Conservation (phyloP, 2,797 vertebrate genomes). For the Darevskia mixta region DNA sequence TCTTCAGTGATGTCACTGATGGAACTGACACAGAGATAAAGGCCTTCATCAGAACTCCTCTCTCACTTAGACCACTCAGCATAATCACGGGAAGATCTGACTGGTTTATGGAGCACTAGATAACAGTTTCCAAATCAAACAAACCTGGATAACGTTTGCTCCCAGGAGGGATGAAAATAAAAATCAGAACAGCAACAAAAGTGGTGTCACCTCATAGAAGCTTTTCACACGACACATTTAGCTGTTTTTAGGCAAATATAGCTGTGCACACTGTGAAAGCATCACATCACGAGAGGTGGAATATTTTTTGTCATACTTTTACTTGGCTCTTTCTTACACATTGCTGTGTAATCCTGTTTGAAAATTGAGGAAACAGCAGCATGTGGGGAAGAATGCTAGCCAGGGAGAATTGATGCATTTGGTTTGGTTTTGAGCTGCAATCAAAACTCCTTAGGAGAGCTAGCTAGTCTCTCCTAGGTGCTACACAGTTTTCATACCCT, state of each 20-base stretch:
- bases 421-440: not conserved
- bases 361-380: not conserved
- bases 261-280: conserved; percentile 39
- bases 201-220: conserved; percentile 9
- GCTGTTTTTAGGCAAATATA: conserved; percentile 50
- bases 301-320: not conserved
- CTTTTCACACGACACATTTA: conserved; percentile 38
- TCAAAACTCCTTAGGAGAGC: not conserved
- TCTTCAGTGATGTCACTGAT: conserved; percentile 2
- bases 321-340: not conserved
- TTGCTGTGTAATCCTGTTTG: not conserved
- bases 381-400: not conserved
- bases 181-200: not conserved
- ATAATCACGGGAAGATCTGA: conserved; percentile 6
- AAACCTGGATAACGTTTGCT: conserved; percentile 1
- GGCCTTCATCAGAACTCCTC: not conserved
- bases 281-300: not conserved
- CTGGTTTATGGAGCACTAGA: not conserved
- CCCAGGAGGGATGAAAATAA: conserved; percentile 37
- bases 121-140: not conserved
- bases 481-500: too few relatives aligned
- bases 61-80: not conserved
- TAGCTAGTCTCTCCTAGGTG: too few relatives aligned
- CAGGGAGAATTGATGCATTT: not conserved
- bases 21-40: conserved; percentile 12